Evolutionary conservation across 2,113 vertebrate genomes (phyloP).

Genomic region (Tringa solitaria): DNA sequence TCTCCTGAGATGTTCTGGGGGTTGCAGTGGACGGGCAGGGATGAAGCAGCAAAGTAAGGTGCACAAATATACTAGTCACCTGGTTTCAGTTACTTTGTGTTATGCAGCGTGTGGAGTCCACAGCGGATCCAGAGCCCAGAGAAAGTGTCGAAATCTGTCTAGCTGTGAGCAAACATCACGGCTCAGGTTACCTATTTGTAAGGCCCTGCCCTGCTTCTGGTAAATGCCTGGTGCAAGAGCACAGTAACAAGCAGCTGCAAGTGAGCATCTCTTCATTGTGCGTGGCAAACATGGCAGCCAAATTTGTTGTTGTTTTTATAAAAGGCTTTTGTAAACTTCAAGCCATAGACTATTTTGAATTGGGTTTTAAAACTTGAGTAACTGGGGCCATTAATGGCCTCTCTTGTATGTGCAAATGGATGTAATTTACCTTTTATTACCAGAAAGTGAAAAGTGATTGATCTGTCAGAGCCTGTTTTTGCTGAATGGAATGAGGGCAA

Average conservation of each 20-base stretch:
- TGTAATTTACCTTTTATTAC: not conserved
- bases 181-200: not conserved
- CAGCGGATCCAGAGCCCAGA: fast-evolving
- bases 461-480: not conserved
- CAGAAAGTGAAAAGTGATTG: not conserved
- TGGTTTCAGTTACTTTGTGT: not conserved
- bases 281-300: not conserved
- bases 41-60: not conserved
- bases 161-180: not conserved
- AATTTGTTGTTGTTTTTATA: not conserved
- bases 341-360: not conserved
- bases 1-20: not conserved
- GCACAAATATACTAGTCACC: not conserved
- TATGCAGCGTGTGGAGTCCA: not conserved
- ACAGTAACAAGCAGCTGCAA: not conserved
- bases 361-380: not conserved
- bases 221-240: not conserved
- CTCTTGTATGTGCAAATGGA: not conserved
- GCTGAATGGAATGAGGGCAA: not conserved
- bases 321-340: not conserved
- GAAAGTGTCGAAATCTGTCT: not conserved
- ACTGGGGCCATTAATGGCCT: not conserved
- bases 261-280: not conserved
- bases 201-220: not conserved
- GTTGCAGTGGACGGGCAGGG: not conserved